Evolutionary conservation across 2,113 vertebrate genomes (phyloP).

Genomic region (Rostratula benghalensis): DNA sequence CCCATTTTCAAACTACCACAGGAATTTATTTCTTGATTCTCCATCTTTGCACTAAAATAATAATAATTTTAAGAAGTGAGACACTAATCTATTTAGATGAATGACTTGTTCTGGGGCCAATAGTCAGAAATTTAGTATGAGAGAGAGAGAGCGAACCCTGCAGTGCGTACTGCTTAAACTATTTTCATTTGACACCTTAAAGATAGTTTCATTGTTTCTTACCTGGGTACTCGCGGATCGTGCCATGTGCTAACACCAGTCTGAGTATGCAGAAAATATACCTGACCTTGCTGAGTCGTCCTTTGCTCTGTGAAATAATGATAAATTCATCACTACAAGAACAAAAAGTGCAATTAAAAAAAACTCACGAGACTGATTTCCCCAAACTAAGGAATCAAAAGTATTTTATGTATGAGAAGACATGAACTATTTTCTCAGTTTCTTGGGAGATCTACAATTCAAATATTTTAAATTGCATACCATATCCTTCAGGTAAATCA

Average conservation of each 20-base stretch:
- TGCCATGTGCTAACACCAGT: constrained; percentile 98
- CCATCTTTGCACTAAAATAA: neutral
- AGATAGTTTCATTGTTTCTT: constrained; percentile 34
- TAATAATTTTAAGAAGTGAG: neutral
- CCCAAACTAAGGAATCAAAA: neutral
- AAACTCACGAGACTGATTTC: neutral
- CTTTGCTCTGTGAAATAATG: constrained; percentile 87
- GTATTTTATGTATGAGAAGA: rapidly evolving
- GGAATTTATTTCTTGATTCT: neutral
- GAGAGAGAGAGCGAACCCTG: neutral
- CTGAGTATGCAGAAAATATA: constrained; percentile 96
- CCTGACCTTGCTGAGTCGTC: constrained; percentile 95
- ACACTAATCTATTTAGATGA: neutral
- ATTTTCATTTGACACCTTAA: neutral
- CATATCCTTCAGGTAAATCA: constrained; percentile 93
- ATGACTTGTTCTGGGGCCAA: neutral
- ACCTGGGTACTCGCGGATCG: constrained; percentile 94
- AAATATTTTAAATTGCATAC: constrained; percentile 68
- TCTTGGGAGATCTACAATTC: neutral
- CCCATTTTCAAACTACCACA: neutral
- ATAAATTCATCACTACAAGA: neutral
- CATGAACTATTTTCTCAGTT: neutral
- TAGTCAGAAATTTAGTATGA: neutral
- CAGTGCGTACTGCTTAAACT: neutral
- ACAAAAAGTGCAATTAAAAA: neutral